phyloP scores from a whole-genome alignment of 2,888 invertebrate genomes.

The Thalpophila matura region DNA sequence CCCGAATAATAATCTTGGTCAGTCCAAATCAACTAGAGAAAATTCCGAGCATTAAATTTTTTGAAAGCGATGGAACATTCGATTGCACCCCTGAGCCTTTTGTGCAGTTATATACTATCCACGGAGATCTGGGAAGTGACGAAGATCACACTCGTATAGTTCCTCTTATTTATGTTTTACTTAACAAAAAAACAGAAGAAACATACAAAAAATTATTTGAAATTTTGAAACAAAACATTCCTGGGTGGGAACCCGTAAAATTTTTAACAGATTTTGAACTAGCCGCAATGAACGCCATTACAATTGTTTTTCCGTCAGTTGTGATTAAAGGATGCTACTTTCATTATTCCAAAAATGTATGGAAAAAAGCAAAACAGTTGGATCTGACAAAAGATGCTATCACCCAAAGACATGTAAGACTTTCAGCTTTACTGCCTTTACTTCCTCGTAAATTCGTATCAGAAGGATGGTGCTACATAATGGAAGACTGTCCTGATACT shows the following conservation, averaged over 20 bases:
- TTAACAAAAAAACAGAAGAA: conserved; percentile 19
- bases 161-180: conserved; percentile 28
- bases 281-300: no score
- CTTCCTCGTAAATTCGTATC: conserved; percentile 17
- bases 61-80: no score
- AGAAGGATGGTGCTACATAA: conserved; percentile 29
- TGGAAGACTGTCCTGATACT: conserved; percentile 27
- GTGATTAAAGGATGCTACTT: conserved; percentile 13
- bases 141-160: conserved; percentile 12
- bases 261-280: no score
- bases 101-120: no score
- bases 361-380: conserved; percentile 35
- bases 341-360: conserved; percentile 33
- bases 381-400: conserved; percentile 21
- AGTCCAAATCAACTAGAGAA: no score
- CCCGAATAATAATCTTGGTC: conserved; percentile 15
- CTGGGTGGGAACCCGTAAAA: conserved; percentile 21
- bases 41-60: no score
- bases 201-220: conserved; percentile 10
- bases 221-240: conserved; percentile 17
- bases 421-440: conserved; percentile 30
- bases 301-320: no score
- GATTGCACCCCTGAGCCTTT: no score
- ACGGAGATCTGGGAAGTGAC: no score
- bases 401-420: conserved; percentile 19